Percentiles rank a stretch among this genome's conserved stretches.
Conservation (phyloP, 2,113 vertebrate species). For the Archocentrus centrarchus region DNA sequence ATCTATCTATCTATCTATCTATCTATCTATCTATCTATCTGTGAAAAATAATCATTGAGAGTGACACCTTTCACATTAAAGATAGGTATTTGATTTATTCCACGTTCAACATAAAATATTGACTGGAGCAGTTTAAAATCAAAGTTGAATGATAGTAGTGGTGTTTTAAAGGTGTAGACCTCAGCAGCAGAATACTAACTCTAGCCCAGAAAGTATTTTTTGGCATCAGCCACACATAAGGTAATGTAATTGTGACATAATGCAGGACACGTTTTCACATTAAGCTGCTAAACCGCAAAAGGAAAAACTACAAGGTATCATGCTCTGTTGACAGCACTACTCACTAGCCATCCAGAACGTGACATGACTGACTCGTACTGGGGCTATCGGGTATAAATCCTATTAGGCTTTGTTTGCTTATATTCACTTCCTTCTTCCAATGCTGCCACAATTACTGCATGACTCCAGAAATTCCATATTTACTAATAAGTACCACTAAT, state of each 20-base stretch:
- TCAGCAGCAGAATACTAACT: neutral
- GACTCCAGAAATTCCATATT: constrained; percentile 37
- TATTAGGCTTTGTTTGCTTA: constrained; percentile 12
- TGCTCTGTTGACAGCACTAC: constrained; percentile 4
- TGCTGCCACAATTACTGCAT: neutral
- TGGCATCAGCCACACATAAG: neutral
- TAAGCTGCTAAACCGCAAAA: neutral
- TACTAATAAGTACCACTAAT: constrained; percentile 26
- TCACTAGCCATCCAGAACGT: neutral
- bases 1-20: no score
- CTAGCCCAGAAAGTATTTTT: neutral
- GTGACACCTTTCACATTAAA: neutral
- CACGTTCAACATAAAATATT: neutral
- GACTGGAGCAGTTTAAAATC: neutral
- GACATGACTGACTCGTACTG: neutral
- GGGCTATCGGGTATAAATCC: constrained; percentile 12
- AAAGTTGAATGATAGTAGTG: neutral
- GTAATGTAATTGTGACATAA: constrained; percentile 11
- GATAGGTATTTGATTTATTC: neutral
- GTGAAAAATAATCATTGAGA: no score
- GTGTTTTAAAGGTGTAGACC: neutral
- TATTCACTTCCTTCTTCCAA: constrained; percentile 2
- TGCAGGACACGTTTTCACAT: neutral
- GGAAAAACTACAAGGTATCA: neutral
- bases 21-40: no score